phyloP scores from a whole-genome alignment of 2,888 invertebrate genomes.

The Leucophora obtusa region DNA sequence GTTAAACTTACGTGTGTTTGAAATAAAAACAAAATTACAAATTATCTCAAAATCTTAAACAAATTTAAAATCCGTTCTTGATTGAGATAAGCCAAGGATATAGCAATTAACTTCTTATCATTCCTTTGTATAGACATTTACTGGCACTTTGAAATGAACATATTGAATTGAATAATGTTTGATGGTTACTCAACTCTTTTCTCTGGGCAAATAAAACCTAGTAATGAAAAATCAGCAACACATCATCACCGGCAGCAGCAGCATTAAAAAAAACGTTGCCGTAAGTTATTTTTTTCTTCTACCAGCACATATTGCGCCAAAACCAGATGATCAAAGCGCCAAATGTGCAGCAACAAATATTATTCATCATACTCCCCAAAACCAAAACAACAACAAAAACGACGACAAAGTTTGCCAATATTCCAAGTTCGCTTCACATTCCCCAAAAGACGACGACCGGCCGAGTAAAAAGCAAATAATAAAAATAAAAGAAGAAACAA shows the following conservation, averaged over 20 bases:
- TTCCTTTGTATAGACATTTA: not conserved
- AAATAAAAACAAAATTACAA: not conserved
- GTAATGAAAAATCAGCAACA: conserved; percentile 31
- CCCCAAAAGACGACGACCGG: conserved; percentile 63
- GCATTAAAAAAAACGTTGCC: conserved; percentile 10
- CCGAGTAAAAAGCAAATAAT: conserved; percentile 17
- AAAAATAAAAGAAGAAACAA: conserved; percentile 66
- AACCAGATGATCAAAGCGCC: conserved; percentile 68
- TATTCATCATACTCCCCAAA: conserved; percentile 22
- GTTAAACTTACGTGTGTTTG: not conserved
- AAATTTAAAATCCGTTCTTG: not conserved
- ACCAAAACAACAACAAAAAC: conserved; percentile 43
- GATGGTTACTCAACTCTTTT: conserved; percentile 41
- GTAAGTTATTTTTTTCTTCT: not conserved
- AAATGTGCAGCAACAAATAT: conserved; percentile 61
- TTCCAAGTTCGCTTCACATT: conserved; percentile 60
- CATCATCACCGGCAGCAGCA: conserved; percentile 21
- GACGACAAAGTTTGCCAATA: conserved; percentile 55
- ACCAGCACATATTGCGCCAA: conserved; percentile 66
- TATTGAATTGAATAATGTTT: not conserved
- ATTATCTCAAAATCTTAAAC: not conserved
- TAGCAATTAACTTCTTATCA: conserved; percentile 19
- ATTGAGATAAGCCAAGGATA: not conserved
- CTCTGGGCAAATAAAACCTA: conserved; percentile 21
- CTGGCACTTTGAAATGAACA: not conserved